Base-by-base conservation (phyloP, 2,113 vertebrate genomes). In the Alethe diademata region DNA sequence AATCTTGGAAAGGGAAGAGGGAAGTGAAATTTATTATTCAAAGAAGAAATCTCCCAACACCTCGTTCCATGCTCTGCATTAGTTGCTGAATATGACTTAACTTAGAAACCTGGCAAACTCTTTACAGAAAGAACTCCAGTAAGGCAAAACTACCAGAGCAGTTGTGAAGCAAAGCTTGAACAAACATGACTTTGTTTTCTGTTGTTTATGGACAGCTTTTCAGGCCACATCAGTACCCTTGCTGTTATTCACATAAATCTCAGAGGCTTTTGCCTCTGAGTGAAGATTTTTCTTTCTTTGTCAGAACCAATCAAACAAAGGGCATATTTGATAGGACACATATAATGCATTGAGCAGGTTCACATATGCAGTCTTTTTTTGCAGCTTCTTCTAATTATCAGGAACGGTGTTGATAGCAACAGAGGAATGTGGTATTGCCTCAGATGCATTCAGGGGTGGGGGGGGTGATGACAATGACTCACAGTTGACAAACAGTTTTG, bases 121-220 rank as follows among this genome's bases (percentile, higher is more conserved):
- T 40, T 94, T 88, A 74, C 31, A 88, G 67, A 93, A 83, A 31
- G 11, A 95, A 90, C 57, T 75, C 61, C 50, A 72, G 26, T 28
- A 54, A 50, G 51, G 48, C 25, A 11, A 86, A 95, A 94, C 90
- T 79, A 26, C 1, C 47, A 81, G 35, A 78, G 40, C 43, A 86
- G 80, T 56, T 78, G 38, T 45, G 67, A 92, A 50, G 72, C 38
- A 19, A 89, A 89, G 36, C 60, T 35, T 76, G 71, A 96, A 93
- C 88, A 96, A 95, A 90, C 61, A 64, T 6, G 36, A 92, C 85
- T 95, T 88, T 93, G 71, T 87, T 79, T 95, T 70, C 62, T 36
- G 35, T 50, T 95, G 43, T 91, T 95, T 92, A 96, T 11, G 7
- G 51, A 70, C 13, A 88, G 56, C 47, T 90, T 83, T 83, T 79